Evolutionary conservation across 2,888 invertebrate genomes (phyloP).

Genomic region (Pollenia labialis): DNA sequence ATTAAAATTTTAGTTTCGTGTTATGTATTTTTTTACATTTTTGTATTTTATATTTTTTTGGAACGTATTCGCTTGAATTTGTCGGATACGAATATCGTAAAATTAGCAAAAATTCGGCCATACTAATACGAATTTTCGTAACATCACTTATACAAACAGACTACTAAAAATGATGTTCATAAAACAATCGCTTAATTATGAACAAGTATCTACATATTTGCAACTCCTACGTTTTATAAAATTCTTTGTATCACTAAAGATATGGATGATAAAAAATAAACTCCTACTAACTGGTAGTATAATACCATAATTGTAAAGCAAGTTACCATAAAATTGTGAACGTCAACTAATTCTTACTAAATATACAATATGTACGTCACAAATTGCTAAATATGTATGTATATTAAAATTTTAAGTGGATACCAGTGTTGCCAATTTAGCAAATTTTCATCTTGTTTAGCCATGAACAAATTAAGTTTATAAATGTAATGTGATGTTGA

Average conservation of each 20-base stretch:
- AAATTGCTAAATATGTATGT: neutral
- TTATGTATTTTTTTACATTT: too few relatives aligned
- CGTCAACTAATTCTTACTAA: constrained; percentile 30
- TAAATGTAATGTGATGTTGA: too few relatives aligned
- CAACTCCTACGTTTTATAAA: constrained; percentile 23
- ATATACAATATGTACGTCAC: constrained; percentile 2
- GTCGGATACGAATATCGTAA: too few relatives aligned
- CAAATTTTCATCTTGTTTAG: too few relatives aligned
- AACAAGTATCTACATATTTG: constrained; percentile 3
- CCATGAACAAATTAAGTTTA: too few relatives aligned
- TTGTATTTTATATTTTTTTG: too few relatives aligned
- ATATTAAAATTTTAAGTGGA: neutral
- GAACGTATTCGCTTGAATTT: too few relatives aligned
- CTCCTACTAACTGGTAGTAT: constrained; percentile 40
- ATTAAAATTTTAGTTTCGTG: too few relatives aligned
- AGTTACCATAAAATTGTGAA: constrained; percentile 32
- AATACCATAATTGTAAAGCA: constrained; percentile 26
- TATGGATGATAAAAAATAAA: constrained; percentile 32
- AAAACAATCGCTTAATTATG: neutral
- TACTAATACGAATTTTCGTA: too few relatives aligned
- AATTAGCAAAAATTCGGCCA: too few relatives aligned
- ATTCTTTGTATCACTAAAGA: neutral
- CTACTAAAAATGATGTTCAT: neutral
- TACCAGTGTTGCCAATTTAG: neutral
- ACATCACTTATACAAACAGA: neutral